phyloP scores from a whole-genome alignment of 53 echinoderm and acorn worm genomes.

The Antedon mediterranea region DNA sequence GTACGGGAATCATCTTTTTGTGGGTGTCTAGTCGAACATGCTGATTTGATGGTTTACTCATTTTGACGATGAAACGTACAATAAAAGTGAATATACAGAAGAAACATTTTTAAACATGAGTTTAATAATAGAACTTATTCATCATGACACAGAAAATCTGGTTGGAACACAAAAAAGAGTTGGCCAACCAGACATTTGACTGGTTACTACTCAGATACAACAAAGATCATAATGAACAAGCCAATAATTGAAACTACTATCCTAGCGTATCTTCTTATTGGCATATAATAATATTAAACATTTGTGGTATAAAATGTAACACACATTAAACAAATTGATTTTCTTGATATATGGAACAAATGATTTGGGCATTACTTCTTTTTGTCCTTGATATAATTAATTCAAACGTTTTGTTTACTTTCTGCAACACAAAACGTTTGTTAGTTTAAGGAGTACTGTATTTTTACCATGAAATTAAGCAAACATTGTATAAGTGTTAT shows the following conservation, averaged over 20 bases:
- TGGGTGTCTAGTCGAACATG: no score
- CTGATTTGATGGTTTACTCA: no score
- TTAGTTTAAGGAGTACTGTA: neutral
- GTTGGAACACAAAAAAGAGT: neutral
- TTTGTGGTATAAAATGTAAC: neutral
- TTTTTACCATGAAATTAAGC: no score
- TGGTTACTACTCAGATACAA: neutral
- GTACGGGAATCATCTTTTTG: no score
- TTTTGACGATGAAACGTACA: no score
- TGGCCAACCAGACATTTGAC: neutral
- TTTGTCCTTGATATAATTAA: neutral
- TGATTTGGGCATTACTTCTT: no score
- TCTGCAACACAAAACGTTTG: neutral
- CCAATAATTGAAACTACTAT: neutral
- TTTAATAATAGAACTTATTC: slow-evolving; percentile 1
- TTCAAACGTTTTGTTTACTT: no score
- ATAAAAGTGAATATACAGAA: no score
- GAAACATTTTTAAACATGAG: neutral
- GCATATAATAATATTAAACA: neutral
- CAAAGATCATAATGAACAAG: neutral
- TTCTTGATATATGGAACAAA: neutral
- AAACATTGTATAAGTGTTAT: no score
- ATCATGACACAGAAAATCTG: neutral
- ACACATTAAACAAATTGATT: neutral
- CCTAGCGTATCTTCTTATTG: neutral